Base-by-base conservation (phyloP, 2,888 invertebrate genomes). In the Elysia crispata region DNA sequence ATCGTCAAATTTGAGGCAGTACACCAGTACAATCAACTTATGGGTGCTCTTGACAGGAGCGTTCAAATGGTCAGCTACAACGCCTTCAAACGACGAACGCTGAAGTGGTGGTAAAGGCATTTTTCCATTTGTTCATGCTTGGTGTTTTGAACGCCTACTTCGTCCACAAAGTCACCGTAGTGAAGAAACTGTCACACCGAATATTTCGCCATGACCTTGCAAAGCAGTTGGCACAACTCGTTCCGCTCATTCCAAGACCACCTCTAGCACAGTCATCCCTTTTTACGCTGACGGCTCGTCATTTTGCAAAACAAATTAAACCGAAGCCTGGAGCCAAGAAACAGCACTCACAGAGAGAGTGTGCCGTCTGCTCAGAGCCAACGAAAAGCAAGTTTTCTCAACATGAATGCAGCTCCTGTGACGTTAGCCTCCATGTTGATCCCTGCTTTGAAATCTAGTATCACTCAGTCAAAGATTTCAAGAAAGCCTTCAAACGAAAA, bases 41-140 rank as follows among this genome's bases (percentile, higher is more conserved):
- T 79, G 79, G 73, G 73, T 57, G 79, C 72, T 25, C 66, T 74
- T 0, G 79, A 79, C 28, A 28, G 64, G 18, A 50, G 72, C 23
- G 74, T 74, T 33, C 79, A 79, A n/a, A 49, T 66, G 49, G n/a
- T 79, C 18, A 25, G 30, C 6, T 79, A 79, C n/a, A n/a, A n/a
- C 64, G 60, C 74, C 13, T 79, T 79, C 79, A 79, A 67, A 25
- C 20, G 79, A 13, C 60, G 72, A 18, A 79, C 79, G 1, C 28
- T 62, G 64, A 79, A 79, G 49, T 79, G 79, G 79, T 79, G 79
- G 79, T 74, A 79, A 73, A 72, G 28, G 74, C 74, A n/a, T 50
- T 54, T n/a, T 67, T 67, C 33, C 79, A 79, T 57, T n/a, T 79
- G 30, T 64, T 79, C 15, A 60, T 57, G 25, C 28, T 74, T 25